Percentiles rank a stretch among this genome's conserved stretches.
Conservation (phyloP, 2,888 invertebrate species). For the Rhopalosiphum nymphaeae region DNA sequence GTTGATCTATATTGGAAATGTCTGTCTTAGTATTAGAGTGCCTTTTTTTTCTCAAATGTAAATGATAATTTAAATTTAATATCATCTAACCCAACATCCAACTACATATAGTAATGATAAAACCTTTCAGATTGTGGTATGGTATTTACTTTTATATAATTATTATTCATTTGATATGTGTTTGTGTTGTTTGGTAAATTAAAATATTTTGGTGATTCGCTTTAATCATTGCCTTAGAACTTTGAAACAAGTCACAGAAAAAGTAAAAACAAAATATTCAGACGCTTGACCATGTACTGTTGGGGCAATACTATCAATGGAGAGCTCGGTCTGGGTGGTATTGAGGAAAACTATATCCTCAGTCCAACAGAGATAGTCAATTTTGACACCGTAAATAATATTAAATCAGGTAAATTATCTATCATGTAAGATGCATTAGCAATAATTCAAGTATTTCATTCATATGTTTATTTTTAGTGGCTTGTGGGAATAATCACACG, state of each 20-base stretch:
- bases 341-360: conserved; percentile 78
- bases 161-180: not conserved
- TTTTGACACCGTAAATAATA: conserved; percentile 41
- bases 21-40: not conserved
- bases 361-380: conserved; percentile 70
- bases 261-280: not conserved
- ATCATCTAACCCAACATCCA: not conserved
- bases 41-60: not conserved
- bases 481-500: conserved; percentile 88
- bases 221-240: conserved; percentile 16
- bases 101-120: conserved; percentile 38
- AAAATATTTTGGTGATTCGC: not conserved
- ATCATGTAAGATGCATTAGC: not conserved
- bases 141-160: conserved; percentile 22
- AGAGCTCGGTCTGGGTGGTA: conserved; percentile 83
- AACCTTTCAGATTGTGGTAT: conserved; percentile 25
- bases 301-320: conserved; percentile 86
- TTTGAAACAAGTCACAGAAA: not conserved
- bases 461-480: conserved; percentile 72
- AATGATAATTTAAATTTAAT: not conserved
- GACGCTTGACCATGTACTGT: conserved; percentile 69
- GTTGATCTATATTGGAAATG: not conserved
- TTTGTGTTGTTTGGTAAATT: not conserved
- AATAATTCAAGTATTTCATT: not conserved
- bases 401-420: conserved; percentile 59